phyloP scores from a whole-genome alignment of 2,113 vertebrate genomes.

The Gallinago paraguaiae region DNA sequence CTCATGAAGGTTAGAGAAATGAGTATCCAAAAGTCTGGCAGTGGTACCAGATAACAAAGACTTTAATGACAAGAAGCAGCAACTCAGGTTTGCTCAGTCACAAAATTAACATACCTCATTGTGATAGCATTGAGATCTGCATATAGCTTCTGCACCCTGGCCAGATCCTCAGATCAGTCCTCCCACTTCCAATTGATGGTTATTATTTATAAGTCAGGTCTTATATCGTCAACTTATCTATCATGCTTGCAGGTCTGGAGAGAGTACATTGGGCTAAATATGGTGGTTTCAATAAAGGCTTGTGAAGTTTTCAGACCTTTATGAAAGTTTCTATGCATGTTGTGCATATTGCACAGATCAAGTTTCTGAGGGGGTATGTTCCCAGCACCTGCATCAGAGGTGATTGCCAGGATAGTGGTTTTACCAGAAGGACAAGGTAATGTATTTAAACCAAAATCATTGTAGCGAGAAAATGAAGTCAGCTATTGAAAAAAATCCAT shows the following conservation, averaged over 20 bases:
- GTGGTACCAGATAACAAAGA: background rate
- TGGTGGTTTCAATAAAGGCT: background rate
- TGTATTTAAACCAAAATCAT: background rate
- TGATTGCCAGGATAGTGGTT: background rate
- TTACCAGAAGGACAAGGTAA: background rate
- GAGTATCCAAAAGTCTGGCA: background rate
- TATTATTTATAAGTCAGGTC: background rate
- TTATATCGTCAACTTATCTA: background rate
- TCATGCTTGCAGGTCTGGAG: background rate
- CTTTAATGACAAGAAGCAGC: background rate
- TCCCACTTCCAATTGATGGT: background rate
- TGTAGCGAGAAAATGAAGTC: background rate
- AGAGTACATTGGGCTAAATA: background rate
- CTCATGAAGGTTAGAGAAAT: background rate
- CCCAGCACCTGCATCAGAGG: background rate
- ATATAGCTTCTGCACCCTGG: background rate
- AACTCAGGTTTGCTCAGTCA: background rate
- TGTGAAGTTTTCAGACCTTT: background rate
- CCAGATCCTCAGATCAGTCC: background rate
- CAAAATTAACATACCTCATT: background rate
- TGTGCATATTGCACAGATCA: background rate
- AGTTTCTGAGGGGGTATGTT: background rate
- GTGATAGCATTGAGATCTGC: background rate
- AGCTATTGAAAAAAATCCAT: background rate
- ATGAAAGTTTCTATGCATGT: background rate